Conservation (phyloP, 1,140 invertebrate genomes). For the Catajapyx aquilonaris region DNA sequence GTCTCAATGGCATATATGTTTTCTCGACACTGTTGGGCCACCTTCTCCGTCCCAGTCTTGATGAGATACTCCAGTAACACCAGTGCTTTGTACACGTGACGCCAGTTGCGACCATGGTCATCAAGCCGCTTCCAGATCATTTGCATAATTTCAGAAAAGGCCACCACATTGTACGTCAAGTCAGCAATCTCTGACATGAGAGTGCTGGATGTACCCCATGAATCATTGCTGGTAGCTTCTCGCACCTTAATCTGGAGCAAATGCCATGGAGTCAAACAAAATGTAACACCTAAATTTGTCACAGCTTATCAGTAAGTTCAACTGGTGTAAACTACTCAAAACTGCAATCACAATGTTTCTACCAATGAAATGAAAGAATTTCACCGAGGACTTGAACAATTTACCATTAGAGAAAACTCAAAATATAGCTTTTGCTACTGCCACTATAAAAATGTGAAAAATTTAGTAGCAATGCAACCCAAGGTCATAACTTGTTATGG, state of each 20-base stretch:
- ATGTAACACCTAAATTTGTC: too few species aligned
- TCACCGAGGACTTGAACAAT: not conserved
- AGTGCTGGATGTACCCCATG: constrained; percentile 97
- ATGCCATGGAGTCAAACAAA: too few species aligned
- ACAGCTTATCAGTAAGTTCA: too few species aligned
- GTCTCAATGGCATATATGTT: constrained; percentile 99
- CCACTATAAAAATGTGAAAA: too few species aligned
- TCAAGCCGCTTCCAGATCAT: constrained; percentile 99
- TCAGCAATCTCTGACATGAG: constrained; percentile 99
- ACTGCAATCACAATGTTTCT: too few species aligned
- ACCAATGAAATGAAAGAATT: constrained; percentile 1
- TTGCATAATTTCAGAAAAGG: constrained; percentile 99
- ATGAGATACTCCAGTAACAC: constrained; percentile 90
- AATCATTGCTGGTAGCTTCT: constrained; percentile 96
- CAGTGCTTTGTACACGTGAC: constrained; percentile 97
- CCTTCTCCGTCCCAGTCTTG: constrained; percentile 90
- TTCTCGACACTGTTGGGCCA: constrained; percentile 91
- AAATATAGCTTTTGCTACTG: too few species aligned
- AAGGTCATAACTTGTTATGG: too few species aligned
- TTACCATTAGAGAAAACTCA: constrained; percentile 4
- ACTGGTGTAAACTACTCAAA: too few species aligned
- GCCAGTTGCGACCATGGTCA: constrained; percentile 98
- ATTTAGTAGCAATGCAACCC: too few species aligned
- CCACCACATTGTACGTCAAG: constrained; percentile 95
- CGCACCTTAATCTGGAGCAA: constrained; percentile 67